Conservation (phyloP, 2,797 vertebrate species). For the Muscicapa striata region DNA sequence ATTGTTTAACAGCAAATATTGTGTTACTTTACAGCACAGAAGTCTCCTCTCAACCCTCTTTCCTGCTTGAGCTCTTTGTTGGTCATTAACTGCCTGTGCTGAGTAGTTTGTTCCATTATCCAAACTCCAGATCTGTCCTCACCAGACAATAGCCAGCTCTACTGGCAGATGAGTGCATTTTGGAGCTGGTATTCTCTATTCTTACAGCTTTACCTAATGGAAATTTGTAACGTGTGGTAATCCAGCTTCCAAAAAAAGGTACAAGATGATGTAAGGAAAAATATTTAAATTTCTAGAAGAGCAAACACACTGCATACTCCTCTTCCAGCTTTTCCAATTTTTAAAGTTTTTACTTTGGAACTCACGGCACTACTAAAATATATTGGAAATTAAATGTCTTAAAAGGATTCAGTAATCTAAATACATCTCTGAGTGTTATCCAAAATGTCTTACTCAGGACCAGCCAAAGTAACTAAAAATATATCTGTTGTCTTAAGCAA, state of each 20-base stretch:
- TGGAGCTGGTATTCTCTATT: background rate
- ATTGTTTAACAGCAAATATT: background rate
- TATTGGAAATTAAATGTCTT: background rate
- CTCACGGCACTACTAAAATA: background rate
- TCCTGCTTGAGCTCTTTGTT: slow-evolving; percentile 9
- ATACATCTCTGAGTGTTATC: background rate
- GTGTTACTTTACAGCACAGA: background rate
- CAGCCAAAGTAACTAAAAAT: slow-evolving; percentile 9
- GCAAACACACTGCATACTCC: background rate
- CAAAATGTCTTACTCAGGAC: background rate
- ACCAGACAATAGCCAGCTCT: slow-evolving; percentile 31
- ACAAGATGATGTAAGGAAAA: background rate
- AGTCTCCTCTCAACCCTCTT: background rate
- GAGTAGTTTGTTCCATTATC: slow-evolving; percentile 39
- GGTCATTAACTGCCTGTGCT: background rate
- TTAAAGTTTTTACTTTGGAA: background rate
- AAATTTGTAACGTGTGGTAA: background rate
- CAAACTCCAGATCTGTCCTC: slow-evolving; percentile 26
- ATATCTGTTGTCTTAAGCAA: background rate
- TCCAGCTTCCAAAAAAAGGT: background rate
- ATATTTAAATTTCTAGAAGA: background rate
- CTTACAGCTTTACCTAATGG: slow-evolving; percentile 7
- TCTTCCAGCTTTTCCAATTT: background rate
- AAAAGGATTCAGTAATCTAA: slow-evolving; percentile 4
- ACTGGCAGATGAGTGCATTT: slow-evolving; percentile 8